These are phyloP conservation scores for Lysandra bellargus DNA, from an alignment of 2,888 invertebrate species.

Conservation along the genomic window DNA sequence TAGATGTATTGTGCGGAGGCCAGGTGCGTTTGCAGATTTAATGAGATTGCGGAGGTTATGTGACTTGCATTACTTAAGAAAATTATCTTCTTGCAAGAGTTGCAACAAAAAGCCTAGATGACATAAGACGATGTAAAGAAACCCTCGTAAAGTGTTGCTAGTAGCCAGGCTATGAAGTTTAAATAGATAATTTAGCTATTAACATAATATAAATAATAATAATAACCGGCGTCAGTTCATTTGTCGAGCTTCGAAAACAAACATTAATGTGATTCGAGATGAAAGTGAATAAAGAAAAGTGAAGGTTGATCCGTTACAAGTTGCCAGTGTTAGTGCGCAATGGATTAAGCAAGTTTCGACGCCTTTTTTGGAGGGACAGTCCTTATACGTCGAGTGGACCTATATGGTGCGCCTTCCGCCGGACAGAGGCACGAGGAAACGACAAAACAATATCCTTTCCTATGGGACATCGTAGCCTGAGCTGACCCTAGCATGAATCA, in stretches of 20 bases:
- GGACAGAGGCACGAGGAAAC: constrained; percentile 49
- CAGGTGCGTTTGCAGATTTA: constrained; percentile 36
- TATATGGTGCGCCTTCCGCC: constrained; percentile 65
- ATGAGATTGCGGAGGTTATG: constrained; percentile 32
- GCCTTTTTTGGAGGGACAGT: constrained; percentile 52
- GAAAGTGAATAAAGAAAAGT: constrained; percentile 48
- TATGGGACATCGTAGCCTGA: neutral
- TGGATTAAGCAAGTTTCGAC: constrained; percentile 55
- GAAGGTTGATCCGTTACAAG: constrained; percentile 54
- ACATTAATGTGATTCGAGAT: constrained; percentile 22
- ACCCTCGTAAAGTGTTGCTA: neutral
- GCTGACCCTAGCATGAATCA: constrained; percentile 1
- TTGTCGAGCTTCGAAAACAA: neutral
- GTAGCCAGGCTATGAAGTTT: neutral
- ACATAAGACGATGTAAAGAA: neutral
- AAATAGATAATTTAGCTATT: neutral
- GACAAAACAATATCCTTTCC: constrained; percentile 32
- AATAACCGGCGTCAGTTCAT: neutral
- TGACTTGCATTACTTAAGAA: constrained; percentile 32
- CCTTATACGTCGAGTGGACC: constrained; percentile 33
- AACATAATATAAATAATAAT: neutral
- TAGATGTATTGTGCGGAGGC: constrained; percentile 35
- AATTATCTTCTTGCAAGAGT: constrained; percentile 26
- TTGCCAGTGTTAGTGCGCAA: constrained; percentile 46
- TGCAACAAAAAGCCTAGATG: neutral